Conservation (phyloP, 1,140 invertebrate species). For the Planococcus citri region DNA sequence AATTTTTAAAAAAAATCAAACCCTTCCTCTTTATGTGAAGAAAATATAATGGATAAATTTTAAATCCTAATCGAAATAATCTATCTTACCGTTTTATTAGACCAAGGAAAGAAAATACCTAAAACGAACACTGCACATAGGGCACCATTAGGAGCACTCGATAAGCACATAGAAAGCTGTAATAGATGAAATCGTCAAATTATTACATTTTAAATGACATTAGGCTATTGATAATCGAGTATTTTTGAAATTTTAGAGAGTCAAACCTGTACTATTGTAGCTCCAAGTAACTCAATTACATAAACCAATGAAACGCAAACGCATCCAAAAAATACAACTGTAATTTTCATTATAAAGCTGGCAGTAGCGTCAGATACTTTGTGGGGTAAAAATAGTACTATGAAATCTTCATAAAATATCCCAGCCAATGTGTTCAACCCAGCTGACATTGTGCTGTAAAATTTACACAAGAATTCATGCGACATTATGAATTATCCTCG, state of each 20-base stretch:
- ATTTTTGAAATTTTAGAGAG: too few species aligned
- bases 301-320: slow-evolving; percentile 52
- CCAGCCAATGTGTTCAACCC: slow-evolving; percentile 68
- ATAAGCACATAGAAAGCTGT: slow-evolving; percentile 67
- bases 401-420: slow-evolving; percentile 66
- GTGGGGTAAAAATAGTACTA: slow-evolving; percentile 39
- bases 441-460: slow-evolving; percentile 60
- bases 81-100: slow-evolving; percentile 38
- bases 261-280: slow-evolving; percentile 28
- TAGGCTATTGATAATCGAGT: too few species aligned
- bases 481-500: background rate
- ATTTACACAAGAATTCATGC: background rate
- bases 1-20: too few species aligned
- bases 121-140: slow-evolving; percentile 70
- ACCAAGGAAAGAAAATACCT: slow-evolving; percentile 70
- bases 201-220: too few species aligned
- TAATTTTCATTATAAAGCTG: slow-evolving; percentile 49
- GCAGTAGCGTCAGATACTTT: slow-evolving; percentile 47
- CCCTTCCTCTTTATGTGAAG: too few species aligned
- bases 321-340: slow-evolving; percentile 47
- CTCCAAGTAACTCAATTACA: slow-evolving; percentile 52
- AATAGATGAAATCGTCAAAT: slow-evolving; percentile 23
- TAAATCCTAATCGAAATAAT: too few species aligned
- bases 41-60: too few species aligned
- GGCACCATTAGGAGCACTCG: slow-evolving; percentile 75